phyloP scores from a whole-genome alignment of 2,797 vertebrate genomes.

The Taeniopygia guttata region DNA sequence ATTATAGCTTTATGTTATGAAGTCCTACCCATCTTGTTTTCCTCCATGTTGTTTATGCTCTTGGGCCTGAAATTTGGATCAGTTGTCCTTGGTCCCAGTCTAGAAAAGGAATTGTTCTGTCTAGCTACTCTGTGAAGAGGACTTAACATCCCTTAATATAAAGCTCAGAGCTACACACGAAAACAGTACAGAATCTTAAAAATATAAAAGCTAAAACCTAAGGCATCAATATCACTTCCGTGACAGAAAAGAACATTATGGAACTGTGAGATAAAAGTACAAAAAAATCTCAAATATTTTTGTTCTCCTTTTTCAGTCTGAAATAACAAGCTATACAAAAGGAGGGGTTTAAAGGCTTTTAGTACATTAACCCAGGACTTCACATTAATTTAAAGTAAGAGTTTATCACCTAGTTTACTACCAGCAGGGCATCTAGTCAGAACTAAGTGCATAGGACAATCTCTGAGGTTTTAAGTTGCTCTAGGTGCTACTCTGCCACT shows the following conservation, averaged over 20 bases:
- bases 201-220: no score
- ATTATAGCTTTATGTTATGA: no score
- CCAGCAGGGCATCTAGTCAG: neutral
- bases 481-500: neutral
- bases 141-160: no score
- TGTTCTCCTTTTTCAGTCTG: neutral
- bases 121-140: no score
- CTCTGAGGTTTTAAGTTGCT: neutral
- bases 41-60: no score
- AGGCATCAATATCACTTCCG: neutral
- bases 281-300: neutral
- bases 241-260: neutral
- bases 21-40: no score
- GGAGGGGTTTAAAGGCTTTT: neutral
- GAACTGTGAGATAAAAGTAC: neutral
- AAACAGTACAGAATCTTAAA: no score
- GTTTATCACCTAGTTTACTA: neutral
- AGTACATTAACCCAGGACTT: neutral
- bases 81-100: no score
- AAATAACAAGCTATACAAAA: neutral
- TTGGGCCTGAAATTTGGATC: no score
- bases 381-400: neutral
- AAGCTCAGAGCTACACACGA: no score
- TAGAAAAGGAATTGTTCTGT: no score
- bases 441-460: neutral